These are phyloP conservation scores for Brienomyrus longianalis DNA, from an alignment of 2,113 vertebrate species.

Conservation along the genomic window DNA sequence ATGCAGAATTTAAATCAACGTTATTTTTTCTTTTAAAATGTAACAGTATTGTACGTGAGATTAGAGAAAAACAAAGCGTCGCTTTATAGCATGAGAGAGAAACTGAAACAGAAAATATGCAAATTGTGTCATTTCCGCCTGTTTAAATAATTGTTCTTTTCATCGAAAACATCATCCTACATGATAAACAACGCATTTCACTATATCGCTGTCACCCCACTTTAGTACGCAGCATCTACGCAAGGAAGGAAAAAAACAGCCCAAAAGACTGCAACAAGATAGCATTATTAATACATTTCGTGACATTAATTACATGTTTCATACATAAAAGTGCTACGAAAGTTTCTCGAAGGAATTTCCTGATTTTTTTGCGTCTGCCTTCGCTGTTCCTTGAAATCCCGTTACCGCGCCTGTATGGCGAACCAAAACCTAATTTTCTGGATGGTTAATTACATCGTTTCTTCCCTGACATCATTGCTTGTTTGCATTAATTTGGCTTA, in stretches of 20 bases:
- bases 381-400: not conserved
- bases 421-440: constrained; percentile 38
- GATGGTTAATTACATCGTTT: constrained; percentile 33
- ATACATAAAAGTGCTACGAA: not conserved
- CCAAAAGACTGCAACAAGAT: not conserved
- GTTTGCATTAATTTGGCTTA: constrained; percentile 41
- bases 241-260: not conserved
- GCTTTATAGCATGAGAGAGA: not conserved
- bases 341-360: not conserved
- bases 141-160: not conserved
- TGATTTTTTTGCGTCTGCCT: not conserved
- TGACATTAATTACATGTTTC: not conserved
- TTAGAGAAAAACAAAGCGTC: not conserved
- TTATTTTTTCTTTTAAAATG: not conserved
- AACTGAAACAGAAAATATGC: not conserved
- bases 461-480: constrained; percentile 34
- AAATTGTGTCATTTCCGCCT: not conserved
- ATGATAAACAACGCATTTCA: not conserved
- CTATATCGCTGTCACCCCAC: not conserved
- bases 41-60: not conserved
- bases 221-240: not conserved
- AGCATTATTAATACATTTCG: not conserved
- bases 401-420: not conserved
- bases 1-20: not conserved
- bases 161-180: not conserved